phyloP scores from a whole-genome alignment of 2,888 invertebrate species.

The Clepsis dumicolana region DNA sequence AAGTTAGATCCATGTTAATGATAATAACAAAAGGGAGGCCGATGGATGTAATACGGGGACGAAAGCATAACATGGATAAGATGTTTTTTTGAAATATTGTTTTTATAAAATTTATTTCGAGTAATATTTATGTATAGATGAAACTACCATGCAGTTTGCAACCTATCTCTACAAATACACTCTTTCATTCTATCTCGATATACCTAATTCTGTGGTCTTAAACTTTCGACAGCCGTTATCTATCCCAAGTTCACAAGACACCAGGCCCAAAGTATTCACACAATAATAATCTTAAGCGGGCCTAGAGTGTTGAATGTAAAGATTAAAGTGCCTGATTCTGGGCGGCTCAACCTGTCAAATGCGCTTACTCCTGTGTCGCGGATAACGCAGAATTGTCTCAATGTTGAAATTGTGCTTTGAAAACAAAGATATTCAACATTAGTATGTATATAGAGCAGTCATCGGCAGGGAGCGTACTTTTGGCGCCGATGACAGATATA shows the following conservation, averaged over 20 bases:
- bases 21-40: not conserved
- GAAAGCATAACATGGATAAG: no score
- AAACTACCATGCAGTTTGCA: no score
- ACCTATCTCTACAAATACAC: no score
- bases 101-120: no score
- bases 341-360: conserved; percentile 18
- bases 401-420: conserved; percentile 1
- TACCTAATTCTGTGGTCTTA: no score
- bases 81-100: no score
- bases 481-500: no score
- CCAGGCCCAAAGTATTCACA: not conserved
- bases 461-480: no score
- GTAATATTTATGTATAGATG: no score
- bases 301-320: conserved; percentile 8
- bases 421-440: not conserved
- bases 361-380: conserved; percentile 19
- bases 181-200: no score
- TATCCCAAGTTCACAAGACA: not conserved
- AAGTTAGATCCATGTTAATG: not conserved
- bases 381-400: not conserved
- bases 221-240: not conserved
- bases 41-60: no score
- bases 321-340: conserved; percentile 35
- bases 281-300: conserved; percentile 4
- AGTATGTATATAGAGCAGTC: no score